Conservation (phyloP, 2,113 vertebrate species). For the Globicephala melas region DNA sequence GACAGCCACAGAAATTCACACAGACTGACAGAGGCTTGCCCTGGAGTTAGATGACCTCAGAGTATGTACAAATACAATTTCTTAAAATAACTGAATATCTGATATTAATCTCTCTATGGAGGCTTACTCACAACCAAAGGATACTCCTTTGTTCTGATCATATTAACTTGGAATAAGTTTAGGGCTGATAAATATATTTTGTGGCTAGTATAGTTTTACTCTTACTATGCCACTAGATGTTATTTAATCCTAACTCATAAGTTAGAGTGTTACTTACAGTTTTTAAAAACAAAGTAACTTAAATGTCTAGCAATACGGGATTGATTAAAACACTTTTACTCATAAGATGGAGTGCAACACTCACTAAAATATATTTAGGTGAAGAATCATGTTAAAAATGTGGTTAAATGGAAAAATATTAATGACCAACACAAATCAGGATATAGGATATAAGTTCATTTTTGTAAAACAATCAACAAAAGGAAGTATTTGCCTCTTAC, state of each 20-base stretch:
- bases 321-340: not conserved
- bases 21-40: not conserved
- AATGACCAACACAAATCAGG: not conserved
- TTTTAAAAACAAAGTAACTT: not conserved
- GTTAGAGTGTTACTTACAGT: not conserved
- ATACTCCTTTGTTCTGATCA: not conserved
- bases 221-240: not conserved
- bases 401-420: not conserved
- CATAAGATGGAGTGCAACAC: not conserved
- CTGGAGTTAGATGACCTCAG: not conserved
- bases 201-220: not conserved
- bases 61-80: not conserved
- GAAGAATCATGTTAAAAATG: not conserved
- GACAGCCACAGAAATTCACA: not conserved
- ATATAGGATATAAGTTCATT: not conserved
- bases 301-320: not conserved
- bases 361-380: not conserved
- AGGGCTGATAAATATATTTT: not conserved
- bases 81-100: slow-evolving; percentile 29
- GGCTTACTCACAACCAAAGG: not conserved
- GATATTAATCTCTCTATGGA: not conserved
- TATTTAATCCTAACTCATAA: not conserved
- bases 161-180: not conserved
- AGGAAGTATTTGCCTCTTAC: not conserved
- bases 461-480: not conserved